These are phyloP conservation scores for Hesperia comma DNA, from an alignment of 2,888 invertebrate species.

Conservation along the genomic window DNA sequence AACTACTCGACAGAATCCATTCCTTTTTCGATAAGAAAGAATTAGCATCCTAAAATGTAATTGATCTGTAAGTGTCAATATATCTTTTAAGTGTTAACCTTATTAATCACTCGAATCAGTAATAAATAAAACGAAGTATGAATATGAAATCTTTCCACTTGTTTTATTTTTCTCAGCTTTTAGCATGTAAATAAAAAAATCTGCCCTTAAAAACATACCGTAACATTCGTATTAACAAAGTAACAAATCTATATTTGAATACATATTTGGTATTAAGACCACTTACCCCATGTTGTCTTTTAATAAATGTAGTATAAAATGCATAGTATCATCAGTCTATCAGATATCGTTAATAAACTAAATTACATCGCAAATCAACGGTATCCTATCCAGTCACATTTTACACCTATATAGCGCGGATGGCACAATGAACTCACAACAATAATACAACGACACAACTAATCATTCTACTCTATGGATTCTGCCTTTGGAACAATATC, in stretches of 20 bases:
- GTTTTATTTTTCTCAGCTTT: slow-evolving; percentile 52
- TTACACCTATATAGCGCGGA: slow-evolving; percentile 36
- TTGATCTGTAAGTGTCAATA: slow-evolving; percentile 64
- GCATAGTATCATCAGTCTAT: slow-evolving; percentile 61
- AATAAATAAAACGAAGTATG: slow-evolving; percentile 14
- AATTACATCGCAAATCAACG: slow-evolving; percentile 47
- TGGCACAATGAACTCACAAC: slow-evolving; percentile 79
- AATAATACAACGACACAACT: slow-evolving; percentile 17
- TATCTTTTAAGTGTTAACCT: slow-evolving; percentile 19
- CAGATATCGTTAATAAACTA: slow-evolving; percentile 40
- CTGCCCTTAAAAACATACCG: slow-evolving; percentile 44
- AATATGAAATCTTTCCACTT: slow-evolving; percentile 40
- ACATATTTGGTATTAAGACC: slow-evolving; percentile 76
- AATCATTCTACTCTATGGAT: slow-evolving; percentile 41
- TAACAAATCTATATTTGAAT: slow-evolving; percentile 56
- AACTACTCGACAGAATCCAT: slow-evolving; percentile 79
- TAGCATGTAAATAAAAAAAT: slow-evolving; percentile 49
- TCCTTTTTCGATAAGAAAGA: slow-evolving; percentile 82
- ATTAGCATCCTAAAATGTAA: slow-evolving; percentile 58
- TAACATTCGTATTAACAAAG: slow-evolving; percentile 66
- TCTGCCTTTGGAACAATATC: slow-evolving; percentile 56
- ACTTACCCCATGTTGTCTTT: slow-evolving; percentile 68
- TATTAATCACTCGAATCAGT: slow-evolving; percentile 13
- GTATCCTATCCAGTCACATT: slow-evolving; percentile 43
- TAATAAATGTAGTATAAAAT: slow-evolving; percentile 59